Conservation (phyloP, 2,113 vertebrate species). For the Chitala chitala region DNA sequence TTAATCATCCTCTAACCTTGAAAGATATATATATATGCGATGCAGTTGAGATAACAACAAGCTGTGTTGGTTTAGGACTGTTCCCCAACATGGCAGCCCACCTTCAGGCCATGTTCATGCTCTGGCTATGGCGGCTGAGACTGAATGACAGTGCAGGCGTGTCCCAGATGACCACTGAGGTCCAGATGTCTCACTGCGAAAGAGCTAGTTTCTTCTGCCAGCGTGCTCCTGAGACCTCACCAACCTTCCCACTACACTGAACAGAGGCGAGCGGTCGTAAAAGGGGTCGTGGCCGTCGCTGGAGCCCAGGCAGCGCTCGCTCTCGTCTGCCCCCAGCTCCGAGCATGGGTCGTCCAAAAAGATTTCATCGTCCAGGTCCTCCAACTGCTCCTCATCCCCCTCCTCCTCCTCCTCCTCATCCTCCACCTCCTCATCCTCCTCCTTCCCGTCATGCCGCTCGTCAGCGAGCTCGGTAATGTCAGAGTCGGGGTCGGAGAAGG, state of each 20-base stretch:
- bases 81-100: neutral
- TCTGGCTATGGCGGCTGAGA: neutral
- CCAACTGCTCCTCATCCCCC: constrained; percentile 67
- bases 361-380: constrained; percentile 78
- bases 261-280: constrained; percentile 98
- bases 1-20: neutral
- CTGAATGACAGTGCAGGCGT: neutral
- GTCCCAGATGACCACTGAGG: constrained; percentile 4
- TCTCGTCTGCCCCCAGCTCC: constrained; percentile 67
- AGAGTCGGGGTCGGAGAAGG: constrained; percentile 90
- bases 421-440: constrained; percentile 74
- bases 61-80: neutral
- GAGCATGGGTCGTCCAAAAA: constrained; percentile 84
- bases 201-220: constrained; percentile 96
- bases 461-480: constrained; percentile 93
- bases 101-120: neutral
- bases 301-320: constrained; percentile 58
- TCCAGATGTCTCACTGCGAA: constrained; percentile 67
- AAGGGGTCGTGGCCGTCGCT: constrained; percentile 94
- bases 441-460: constrained; percentile 80
- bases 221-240: constrained; percentile 96
- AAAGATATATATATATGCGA: neutral
- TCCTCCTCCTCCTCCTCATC: constrained; percentile 80
- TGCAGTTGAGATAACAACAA: neutral
- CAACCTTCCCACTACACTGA: constrained; percentile 99